Conservation (phyloP, 1,140 invertebrate genomes). For the Musca vetustissima region DNA sequence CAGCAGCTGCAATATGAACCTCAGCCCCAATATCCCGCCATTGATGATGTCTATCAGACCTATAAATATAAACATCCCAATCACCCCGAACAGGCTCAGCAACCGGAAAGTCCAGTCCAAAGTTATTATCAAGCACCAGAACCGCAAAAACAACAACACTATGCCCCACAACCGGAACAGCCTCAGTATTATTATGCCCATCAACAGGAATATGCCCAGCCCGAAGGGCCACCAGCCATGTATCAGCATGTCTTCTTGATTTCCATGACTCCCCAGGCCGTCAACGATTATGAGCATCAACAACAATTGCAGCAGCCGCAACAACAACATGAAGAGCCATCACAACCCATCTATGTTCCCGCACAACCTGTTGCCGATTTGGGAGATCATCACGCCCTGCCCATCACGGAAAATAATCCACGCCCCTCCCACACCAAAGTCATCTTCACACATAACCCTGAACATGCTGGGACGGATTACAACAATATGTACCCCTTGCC, state of each 20-base stretch:
- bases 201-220: slow-evolving; percentile 30
- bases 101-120: neutral
- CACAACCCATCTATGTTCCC: slow-evolving; percentile 44
- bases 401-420: slow-evolving; percentile 50
- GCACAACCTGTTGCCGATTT: slow-evolving; percentile 33
- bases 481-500: slow-evolving; percentile 31
- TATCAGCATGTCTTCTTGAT: slow-evolving; percentile 47
- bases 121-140: slow-evolving; percentile 25
- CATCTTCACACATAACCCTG: slow-evolving; percentile 41
- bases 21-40: slow-evolving; percentile 41
- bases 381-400: slow-evolving; percentile 31
- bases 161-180: slow-evolving; percentile 30
- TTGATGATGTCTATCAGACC: slow-evolving; percentile 49
- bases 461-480: slow-evolving; percentile 30
- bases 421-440: slow-evolving; percentile 51
- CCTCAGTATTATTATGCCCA: slow-evolving; percentile 25
- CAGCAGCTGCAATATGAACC: slow-evolving; percentile 39
- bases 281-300: neutral
- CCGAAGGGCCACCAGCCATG: slow-evolving; percentile 24
- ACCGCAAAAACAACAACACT: slow-evolving; percentile 34
- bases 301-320: neutral
- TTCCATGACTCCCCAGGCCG: slow-evolving; percentile 37
- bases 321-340: too few relatives aligned
- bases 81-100: slow-evolving; percentile 33
- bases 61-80: slow-evolving; percentile 42